Evolutionary conservation across 2,113 vertebrate genomes (phyloP), one percentile per base, ranked within the genome.

Genomic region (Cavia aperea): DNA sequence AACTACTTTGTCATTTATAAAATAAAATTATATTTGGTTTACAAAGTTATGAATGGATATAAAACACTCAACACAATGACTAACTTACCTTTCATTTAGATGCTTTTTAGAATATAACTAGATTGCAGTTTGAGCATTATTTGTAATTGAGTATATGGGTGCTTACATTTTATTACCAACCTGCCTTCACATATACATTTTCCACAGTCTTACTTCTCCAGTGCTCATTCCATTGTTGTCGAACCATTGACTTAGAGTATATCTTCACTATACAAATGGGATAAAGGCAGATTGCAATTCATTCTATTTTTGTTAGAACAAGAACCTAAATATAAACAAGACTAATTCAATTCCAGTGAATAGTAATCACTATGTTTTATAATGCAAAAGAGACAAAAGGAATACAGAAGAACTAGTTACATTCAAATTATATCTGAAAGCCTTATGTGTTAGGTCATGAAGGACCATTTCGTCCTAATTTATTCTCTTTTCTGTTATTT

Each of bases 301-400:
- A 81, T 29, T 87, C 90, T 86, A 68, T 7, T 86, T 94, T 95
- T 92, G 91, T 90, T 84, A 77, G 93, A 88, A 88, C 36, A 91
- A 86, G 92, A 92, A 95, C 91, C 95, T 95, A 94, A 96, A 93
- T 93, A 95, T 83, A 97, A 97, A 93, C 77, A 95, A 91, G 79
- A 66, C 77, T 94, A 94, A 95, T 97, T 96, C 93, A 93, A 91
- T 79, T 92, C 72, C 49, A 93, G 23, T 95, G 81, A 91, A 51
- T 90, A 88, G 84, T 90, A 89, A 97, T 83, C 73, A 89, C 85
- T 75, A 18, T 90, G 60, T 88, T 97, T 94, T 94, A 84, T 63
- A 94, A 91, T 79, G 70, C 49, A 96, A 77, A 54, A 1, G 94
- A 96, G 95, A 95, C 19, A 95, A 94, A 95, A 94, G 85, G 63